These are phyloP conservation scores for Mongoloraphidia duomilia DNA, from an alignment of 2,888 invertebrate genomes.

Conservation along the genomic window DNA sequence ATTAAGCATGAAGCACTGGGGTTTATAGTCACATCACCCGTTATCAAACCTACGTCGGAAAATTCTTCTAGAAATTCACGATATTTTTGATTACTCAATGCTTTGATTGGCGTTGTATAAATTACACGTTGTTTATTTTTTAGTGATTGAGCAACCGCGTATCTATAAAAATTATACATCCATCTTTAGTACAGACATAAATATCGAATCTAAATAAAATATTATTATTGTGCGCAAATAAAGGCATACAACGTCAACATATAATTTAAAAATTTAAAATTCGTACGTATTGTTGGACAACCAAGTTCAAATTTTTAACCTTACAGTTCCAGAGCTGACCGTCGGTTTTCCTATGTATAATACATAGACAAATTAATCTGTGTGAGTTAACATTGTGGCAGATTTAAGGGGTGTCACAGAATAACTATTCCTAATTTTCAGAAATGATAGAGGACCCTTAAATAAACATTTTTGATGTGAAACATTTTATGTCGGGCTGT, in stretches of 20 bases:
- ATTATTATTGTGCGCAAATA: not conserved
- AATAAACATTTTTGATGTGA: too few species aligned
- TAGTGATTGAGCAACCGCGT: constrained; percentile 89
- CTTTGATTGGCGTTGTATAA: constrained; percentile 99
- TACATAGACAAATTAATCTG: too few species aligned
- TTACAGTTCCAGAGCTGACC: too few species aligned
- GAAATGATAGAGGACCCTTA: too few species aligned
- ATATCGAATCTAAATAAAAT: not conserved
- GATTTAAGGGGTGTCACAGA: too few species aligned
- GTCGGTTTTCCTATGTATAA: too few species aligned
- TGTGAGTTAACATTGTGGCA: too few species aligned
- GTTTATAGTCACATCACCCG: constrained; percentile 98
- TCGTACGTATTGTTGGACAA: too few species aligned
- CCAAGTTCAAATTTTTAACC: too few species aligned
- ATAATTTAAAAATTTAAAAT: too few species aligned
- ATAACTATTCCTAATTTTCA: too few species aligned
- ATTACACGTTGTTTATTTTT: constrained; percentile 94
- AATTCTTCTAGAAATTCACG: constrained; percentile 95
- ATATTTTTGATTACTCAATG: constrained; percentile 97
- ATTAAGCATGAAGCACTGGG: constrained; percentile 95
- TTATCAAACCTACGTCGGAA: constrained; percentile 93
- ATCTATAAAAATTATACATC: constrained; percentile 33
- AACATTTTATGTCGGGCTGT: too few species aligned
- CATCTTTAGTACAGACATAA: constrained; percentile 4
- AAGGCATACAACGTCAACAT: not conserved